Base-by-base conservation (phyloP, 2,888 invertebrate species). In the Diabrotica balteata region DNA sequence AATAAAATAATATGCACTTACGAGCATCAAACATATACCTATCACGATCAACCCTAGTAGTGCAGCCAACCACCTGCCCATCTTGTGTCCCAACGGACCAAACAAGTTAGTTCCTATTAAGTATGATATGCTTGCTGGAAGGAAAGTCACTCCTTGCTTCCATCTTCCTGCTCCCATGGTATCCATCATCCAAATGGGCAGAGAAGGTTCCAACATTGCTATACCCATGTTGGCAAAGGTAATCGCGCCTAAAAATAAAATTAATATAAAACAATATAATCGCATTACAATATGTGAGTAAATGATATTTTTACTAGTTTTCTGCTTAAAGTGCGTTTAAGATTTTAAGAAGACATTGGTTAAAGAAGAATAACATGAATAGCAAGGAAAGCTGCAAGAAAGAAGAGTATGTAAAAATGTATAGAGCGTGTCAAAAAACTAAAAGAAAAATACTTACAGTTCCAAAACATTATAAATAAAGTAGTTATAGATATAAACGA, bases 131-230 rank as follows among this genome's bases (percentile, higher is more conserved):
- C 96, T 96, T 11, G 98, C 97, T 0, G 98, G 98, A 63, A 98
- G 85, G 83, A 98, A 98, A 0, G 97, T 96, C 8, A 96, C 95
- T 0, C 97, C 96, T 78, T 94, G 96, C 83, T 98, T 93, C 96
- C 96, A 97, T 74, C 95, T 90, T 0, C 91, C 92, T 0, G 98
- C 94, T 49, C 93, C 90, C 99, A 99, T 99, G 0, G 95, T 97
- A 80, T 98, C 97, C 86, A 98, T 97, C 98, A 99, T 99, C 97
- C 98, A 99, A 68, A 99, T 91, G 0, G 99, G 99, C 51, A 99
- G 85, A n/a, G 98, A 97, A 0, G 99, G 99, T 81, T 99, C 99
- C 84, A 99, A 85, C 97, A 99, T 98, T 0, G 98, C 99, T 65
- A 99, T 99, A 45, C 99, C 99, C 88, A 98, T 96, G 84, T 99